A percentile compares a stretch with the other conserved stretches of the same genome.
phyloP scores from a whole-genome alignment of 2,888 invertebrate species.

The Protula sp. region DNA sequence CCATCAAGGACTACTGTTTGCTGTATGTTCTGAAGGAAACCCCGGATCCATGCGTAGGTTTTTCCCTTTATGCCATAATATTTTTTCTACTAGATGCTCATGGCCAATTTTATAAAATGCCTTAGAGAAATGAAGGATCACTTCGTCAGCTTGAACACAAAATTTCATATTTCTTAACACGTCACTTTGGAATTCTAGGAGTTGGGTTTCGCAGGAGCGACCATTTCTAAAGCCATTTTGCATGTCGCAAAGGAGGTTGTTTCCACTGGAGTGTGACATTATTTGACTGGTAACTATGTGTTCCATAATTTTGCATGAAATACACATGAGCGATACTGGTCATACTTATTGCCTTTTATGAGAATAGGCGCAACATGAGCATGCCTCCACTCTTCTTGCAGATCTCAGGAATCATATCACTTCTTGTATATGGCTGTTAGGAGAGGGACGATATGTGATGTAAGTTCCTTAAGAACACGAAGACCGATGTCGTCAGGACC shows the following conservation, averaged over 20 bases:
- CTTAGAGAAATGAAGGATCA: background rate
- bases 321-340: background rate
- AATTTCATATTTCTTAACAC: background rate
- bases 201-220: background rate
- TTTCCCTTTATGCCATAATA: background rate
- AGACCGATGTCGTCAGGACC: background rate
- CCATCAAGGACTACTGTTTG: background rate
- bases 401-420: background rate
- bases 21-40: background rate
- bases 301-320: background rate
- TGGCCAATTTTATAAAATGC: constrained; percentile 1
- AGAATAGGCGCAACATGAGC: background rate
- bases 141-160: background rate
- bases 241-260: background rate
- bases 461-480: background rate
- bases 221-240: background rate
- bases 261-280: background rate
- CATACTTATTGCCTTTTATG: background rate
- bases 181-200: background rate
- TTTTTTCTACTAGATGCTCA: background rate
- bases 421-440: background rate
- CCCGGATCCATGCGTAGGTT: background rate
- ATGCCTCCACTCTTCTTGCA: background rate
- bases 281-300: background rate
- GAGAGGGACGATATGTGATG: background rate